Base-by-base conservation (phyloP, 2,888 invertebrate genomes). In the Troilus luridus region DNA sequence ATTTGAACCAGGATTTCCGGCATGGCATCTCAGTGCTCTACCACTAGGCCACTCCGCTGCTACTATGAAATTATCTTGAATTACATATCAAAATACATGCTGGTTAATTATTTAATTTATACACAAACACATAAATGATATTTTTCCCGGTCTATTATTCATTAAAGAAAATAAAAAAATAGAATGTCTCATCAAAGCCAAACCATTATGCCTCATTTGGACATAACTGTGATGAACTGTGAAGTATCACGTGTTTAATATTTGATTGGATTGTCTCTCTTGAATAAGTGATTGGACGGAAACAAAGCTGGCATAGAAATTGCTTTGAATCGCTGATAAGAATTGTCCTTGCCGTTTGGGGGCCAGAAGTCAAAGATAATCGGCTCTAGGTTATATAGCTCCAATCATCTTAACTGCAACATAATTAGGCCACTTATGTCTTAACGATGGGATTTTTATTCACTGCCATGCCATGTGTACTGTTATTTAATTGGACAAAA, bases 331-430 rank as follows among this genome's bases (percentile, higher is more conserved):
- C 72, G 14, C 56, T 58, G 85, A 85, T 85, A 56, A 85, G 81
- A 11, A n/a, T 11, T n/a, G 85, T 21, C 85, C 85, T 85, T 85
- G 85, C 12, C n/a, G 85, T 85, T 58, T n/a, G 56, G 56, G 56
- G 85, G n/a, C 85, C n/a, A 56, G 11, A 85, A 85, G 85, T 85
- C 85, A 85, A 85, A 85, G 85, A 85, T 85, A 85, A 85, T 85
- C n/a, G 12, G 2, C 12, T 54, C 8, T 17, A 41, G 67, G 24
- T 24, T 67, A 41, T 77, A 77, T 24, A 27, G 27, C 27, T 27
- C 17, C 56, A 85, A 58, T 85, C 21, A 85, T 85, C n/a, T 85
- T 58, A 85, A 85, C 10, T 58, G 56, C 56, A 85, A n/a, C 1
- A 58, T 85, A n/a, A 85, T 85, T 85, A 85, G 58, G 56, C 14